phyloP scores from a whole-genome alignment of 64 coral and sea anemone genomes.

The Dendrophyllia cribrosa region DNA sequence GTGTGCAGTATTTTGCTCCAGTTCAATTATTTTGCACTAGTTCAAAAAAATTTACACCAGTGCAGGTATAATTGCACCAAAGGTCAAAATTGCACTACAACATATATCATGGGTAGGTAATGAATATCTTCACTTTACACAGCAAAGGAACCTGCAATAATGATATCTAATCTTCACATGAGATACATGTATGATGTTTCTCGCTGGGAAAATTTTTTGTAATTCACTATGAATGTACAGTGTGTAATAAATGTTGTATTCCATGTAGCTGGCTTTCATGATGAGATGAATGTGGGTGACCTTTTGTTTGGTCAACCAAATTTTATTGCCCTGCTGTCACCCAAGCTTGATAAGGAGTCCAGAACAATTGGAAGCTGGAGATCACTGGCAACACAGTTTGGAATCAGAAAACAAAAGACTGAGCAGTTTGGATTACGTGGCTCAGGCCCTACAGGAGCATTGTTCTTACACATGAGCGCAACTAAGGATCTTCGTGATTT shows the following conservation, averaged over 20 bases:
- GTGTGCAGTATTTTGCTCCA: too few relatives aligned
- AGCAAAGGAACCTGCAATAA: too few relatives aligned
- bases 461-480: not conserved
- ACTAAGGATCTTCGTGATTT: not conserved
- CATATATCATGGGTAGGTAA: too few relatives aligned
- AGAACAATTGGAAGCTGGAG: constrained; percentile 52
- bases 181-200: too few relatives aligned
- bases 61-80: too few relatives aligned
- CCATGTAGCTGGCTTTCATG: not conserved
- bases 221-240: too few relatives aligned
- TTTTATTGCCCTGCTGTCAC: not conserved
- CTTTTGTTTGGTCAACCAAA: not conserved
- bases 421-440: constrained; percentile 34
- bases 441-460: not conserved
- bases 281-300: not conserved
- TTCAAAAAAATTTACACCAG: too few relatives aligned
- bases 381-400: constrained; percentile 48
- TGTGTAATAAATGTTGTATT: not conserved
- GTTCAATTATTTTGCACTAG: too few relatives aligned
- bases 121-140: too few relatives aligned
- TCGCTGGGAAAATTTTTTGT: too few relatives aligned
- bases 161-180: too few relatives aligned
- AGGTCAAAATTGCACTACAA: too few relatives aligned
- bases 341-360: constrained; percentile 28
- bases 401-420: constrained; percentile 6